Conservation (phyloP, 2,888 invertebrate genomes). For the Drosophila yooni region DNA sequence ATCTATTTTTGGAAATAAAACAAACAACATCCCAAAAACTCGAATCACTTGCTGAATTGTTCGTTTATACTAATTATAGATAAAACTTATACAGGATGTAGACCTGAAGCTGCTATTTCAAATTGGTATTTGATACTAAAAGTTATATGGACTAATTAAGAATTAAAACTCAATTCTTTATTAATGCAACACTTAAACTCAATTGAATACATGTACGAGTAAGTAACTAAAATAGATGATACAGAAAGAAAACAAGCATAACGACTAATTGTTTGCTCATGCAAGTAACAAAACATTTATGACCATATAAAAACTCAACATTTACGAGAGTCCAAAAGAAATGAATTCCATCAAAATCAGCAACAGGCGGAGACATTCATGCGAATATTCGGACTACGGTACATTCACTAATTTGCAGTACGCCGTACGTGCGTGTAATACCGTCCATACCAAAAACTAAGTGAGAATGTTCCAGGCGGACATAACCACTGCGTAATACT, state of each 20-base stretch:
- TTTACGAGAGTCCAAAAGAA: constrained; percentile 25
- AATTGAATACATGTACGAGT: background rate
- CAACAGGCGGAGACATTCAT: constrained; percentile 52
- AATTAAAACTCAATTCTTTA: background rate
- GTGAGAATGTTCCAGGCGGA: background rate
- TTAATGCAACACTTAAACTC: background rate
- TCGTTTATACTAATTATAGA: background rate
- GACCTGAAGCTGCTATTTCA: background rate
- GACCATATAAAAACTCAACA: constrained; percentile 15
- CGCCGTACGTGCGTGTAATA: constrained; percentile 63
- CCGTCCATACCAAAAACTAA: background rate
- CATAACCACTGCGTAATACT: background rate
- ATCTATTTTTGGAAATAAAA: constrained; percentile 18
- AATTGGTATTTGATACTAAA: background rate
- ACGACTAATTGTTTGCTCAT: constrained; percentile 25
- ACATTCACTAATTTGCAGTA: constrained; percentile 70
- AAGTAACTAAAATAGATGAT: background rate
- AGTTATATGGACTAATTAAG: background rate
- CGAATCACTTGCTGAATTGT: background rate
- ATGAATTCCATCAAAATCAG: constrained; percentile 64
- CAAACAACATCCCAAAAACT: background rate
- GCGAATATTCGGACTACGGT: constrained; percentile 32
- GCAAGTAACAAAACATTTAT: constrained; percentile 14
- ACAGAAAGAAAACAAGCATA: background rate
- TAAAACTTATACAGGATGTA: background rate